Percentiles rank a stretch among this genome's conserved stretches.
phyloP scores from a whole-genome alignment of 2,888 invertebrate species.

The Cryptosula pallasiana region DNA sequence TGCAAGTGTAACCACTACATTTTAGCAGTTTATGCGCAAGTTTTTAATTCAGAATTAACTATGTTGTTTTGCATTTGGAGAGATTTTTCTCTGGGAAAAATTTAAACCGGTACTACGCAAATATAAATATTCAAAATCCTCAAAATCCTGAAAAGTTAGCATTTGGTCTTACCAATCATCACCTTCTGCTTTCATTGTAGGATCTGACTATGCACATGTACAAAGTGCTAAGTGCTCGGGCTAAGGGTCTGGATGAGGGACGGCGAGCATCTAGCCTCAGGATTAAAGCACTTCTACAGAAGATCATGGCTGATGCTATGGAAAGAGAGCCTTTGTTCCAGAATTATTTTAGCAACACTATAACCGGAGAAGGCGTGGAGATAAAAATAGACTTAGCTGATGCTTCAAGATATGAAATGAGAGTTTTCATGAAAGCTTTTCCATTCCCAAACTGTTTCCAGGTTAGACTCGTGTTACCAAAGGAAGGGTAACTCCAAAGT shows the following conservation, averaged over 20 bases:
- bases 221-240: neutral
- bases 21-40: too few species aligned
- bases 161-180: too few species aligned
- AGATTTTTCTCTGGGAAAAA: too few species aligned
- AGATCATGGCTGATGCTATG: conserved; percentile 5
- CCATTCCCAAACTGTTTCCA: conserved; percentile 21
- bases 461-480: too few species aligned
- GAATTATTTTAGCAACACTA: conserved; percentile 5
- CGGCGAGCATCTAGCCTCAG: neutral
- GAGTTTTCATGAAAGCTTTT: conserved; percentile 23
- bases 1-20: too few species aligned
- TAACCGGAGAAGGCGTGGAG: conserved; percentile 12
- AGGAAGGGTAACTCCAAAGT: too few species aligned
- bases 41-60: too few species aligned
- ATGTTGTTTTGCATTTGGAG: too few species aligned
- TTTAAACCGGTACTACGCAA: too few species aligned
- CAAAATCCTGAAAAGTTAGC: too few species aligned
- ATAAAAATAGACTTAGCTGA: conserved; percentile 17
- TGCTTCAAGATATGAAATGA: neutral
- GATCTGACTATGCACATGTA: conserved; percentile 21
- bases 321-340: conserved; percentile 12
- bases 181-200: neutral
- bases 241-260: conserved; percentile 8
- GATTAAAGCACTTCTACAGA: neutral
- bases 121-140: too few species aligned